Base-by-base conservation (phyloP, 2,888 invertebrate species). In the Lasioglossum zephyrum region DNA sequence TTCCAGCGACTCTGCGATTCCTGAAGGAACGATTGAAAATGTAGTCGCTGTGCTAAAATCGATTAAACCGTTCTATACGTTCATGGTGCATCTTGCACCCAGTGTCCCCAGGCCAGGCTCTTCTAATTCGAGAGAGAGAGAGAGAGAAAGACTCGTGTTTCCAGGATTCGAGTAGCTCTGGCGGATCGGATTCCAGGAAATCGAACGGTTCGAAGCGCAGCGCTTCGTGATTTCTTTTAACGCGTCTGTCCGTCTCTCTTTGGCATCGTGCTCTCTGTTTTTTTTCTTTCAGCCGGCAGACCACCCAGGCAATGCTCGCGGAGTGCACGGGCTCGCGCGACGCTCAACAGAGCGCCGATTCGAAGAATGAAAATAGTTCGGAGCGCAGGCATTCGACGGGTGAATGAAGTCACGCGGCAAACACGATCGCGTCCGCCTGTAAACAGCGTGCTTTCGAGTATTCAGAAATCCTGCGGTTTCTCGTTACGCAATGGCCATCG, bases 361-460 rank as follows among this genome's bases (percentile, higher is more conserved):
- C 87, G 87, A 73, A 77, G 87, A 87, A 87, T 87, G 80, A 87
- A 87, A 87, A 87, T 82, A 87, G 87, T 86, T 69, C 74, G 82
- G 73, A 75, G 26, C 47, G 22, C 66, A 73, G 66, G 77, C 63
- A 76, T 84, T 69, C 81, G 84, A 69, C 57, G 77, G 36, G 78
- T 82, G 88, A 88, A 87, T 87, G 82, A 88, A 88, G 85, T 80
- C 87, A 84, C 75, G 82, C 87, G 87, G 82, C 80, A 87, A 87
- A 87, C 87, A 87, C 75, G 78, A 76, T 73, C 80, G 87, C 83
- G 78, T 80, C 16, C 78, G 81, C 44, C 78, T 87, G 83, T 87
- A 87, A 83, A 80, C 80, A 87, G 69, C 80, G 69, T 87, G 87
- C 83, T 81, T 76, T 78, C 80, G 87, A 78, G 87, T 81, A 87